These are phyloP conservation scores for Eulemur rufifrons DNA, from an alignment of 2,113 vertebrate genomes.

Conservation along the genomic window DNA sequence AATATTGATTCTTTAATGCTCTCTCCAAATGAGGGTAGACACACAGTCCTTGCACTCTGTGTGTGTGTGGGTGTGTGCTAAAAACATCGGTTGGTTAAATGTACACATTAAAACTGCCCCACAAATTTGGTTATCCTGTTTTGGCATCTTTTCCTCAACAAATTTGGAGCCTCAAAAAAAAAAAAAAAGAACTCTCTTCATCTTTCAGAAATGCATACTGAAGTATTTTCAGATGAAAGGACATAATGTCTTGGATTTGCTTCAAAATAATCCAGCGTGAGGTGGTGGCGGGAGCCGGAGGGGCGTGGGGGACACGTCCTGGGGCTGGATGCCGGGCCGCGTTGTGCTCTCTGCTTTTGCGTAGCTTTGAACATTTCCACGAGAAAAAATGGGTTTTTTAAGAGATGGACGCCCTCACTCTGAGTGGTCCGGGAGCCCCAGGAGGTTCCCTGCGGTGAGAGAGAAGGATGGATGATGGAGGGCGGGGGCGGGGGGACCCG, in stretches of 20 bases:
- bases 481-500: fast-evolving
- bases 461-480: neutral
- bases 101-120: neutral
- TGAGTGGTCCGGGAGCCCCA: neutral
- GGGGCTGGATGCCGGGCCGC: too few species aligned
- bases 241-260: neutral
- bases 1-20: neutral
- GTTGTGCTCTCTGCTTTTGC: neutral
- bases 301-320: too few species aligned
- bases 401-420: neutral
- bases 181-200: neutral
- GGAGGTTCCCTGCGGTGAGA: neutral
- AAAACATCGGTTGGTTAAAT: constrained; percentile 14
- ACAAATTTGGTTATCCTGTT: neutral
- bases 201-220: neutral
- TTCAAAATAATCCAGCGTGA: neutral
- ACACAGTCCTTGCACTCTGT: neutral
- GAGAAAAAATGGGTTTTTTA: neutral
- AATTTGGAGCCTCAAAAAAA: neutral
- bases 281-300: neutral
- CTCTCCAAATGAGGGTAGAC: neutral
- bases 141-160: neutral
- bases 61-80: neutral
- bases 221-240: constrained; percentile 14
- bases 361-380: neutral